Evolutionary conservation across 2,888 invertebrate genomes (phyloP), one percentile per base, ranked within the genome.

Genomic region (Smittia aterrima): DNA sequence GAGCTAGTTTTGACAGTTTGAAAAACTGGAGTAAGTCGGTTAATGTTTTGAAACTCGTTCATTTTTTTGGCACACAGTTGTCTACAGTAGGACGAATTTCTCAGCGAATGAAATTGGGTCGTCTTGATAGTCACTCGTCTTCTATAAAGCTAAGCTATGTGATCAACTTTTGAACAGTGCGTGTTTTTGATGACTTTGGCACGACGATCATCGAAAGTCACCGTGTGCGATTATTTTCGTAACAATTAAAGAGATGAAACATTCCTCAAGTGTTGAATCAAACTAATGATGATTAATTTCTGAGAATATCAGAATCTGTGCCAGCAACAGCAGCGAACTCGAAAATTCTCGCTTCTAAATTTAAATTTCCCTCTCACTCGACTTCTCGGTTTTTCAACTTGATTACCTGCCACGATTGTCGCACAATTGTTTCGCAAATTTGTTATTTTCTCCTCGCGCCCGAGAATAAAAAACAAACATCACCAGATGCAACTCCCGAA

Each of bases 41-140:
- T 18, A 18, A 11, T 58, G 32, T 32, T 47, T 47, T 2, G 47
- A n/a, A 11, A 4, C 38, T 7, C 38, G 4, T 38, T 38, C 6
- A 4, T 47, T 6, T n/a, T 47, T 47, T 47, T n/a, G 16, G 13
- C 47, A 47, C 47, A 47, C 32, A 32, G 32, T 32, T 32, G 32
- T 32, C 32, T 47, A 3, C 9, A 38, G 20, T 40, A 11, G 66
- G 20, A 2, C 47, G 13, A 6, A 13, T 47, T 47, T 13, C 11
- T 47, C 47, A 13, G 2, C 47, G 47, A 47, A 40, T 38, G 20
- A 22, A 67, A 67, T 67, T 67, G 22, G 40, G 64, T 64, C 27
- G 27, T 18, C 47, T 16, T 47, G 47, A 47, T n/a, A 13, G 47
- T 4, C 16, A n/a, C 11, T 38, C 16, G 13, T 47, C 13, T n/a